phyloP scores from a whole-genome alignment of 2,888 invertebrate species.

The Erebia epiphron region DNA sequence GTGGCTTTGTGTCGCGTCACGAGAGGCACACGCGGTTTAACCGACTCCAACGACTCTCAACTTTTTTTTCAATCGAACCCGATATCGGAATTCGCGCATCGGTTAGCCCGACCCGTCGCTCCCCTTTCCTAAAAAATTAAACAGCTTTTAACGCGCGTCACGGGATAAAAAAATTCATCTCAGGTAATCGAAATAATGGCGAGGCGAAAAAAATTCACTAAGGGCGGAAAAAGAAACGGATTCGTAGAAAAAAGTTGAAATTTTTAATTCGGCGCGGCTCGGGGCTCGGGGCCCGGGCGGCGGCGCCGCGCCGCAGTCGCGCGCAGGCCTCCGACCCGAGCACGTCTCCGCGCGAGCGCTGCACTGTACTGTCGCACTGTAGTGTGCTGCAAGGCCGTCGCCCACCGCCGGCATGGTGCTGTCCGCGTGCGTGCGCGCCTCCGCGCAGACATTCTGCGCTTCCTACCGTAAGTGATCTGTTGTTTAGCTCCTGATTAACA shows the following conservation, averaged over 20 bases:
- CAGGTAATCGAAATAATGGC: slow-evolving; percentile 82
- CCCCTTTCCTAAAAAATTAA: slow-evolving; percentile 79
- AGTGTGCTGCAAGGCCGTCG: slow-evolving; percentile 2
- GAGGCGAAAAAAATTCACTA: slow-evolving; percentile 80
- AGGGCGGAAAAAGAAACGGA: slow-evolving; percentile 82
- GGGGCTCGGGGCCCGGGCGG: slow-evolving; percentile 36
- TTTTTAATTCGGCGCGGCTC: slow-evolving; percentile 69
- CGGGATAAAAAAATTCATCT: slow-evolving; percentile 71
- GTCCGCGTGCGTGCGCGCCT: slow-evolving; percentile 74
- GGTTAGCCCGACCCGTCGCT: slow-evolving; percentile 72
- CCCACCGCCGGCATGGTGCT: slow-evolving; percentile 63
- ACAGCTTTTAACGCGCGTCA: slow-evolving; percentile 80
- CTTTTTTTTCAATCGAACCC: slow-evolving; percentile 67
- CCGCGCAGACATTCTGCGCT: slow-evolving; percentile 61
- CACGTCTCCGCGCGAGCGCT: slow-evolving; percentile 28
- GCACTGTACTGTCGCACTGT: too few relatives aligned
- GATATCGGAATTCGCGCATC: slow-evolving; percentile 80
- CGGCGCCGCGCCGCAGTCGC: slow-evolving; percentile 39
- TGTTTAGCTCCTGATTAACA: neutral
- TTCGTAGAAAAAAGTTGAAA: slow-evolving; percentile 75
- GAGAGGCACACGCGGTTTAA: neutral
- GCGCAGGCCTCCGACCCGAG: slow-evolving; percentile 37
- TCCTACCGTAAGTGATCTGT: slow-evolving; percentile 63
- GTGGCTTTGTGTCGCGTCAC: neutral
- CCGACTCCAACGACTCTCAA: slow-evolving; percentile 7